Conservation (phyloP, 2,113 vertebrate species). For the Equus quagga region DNA sequence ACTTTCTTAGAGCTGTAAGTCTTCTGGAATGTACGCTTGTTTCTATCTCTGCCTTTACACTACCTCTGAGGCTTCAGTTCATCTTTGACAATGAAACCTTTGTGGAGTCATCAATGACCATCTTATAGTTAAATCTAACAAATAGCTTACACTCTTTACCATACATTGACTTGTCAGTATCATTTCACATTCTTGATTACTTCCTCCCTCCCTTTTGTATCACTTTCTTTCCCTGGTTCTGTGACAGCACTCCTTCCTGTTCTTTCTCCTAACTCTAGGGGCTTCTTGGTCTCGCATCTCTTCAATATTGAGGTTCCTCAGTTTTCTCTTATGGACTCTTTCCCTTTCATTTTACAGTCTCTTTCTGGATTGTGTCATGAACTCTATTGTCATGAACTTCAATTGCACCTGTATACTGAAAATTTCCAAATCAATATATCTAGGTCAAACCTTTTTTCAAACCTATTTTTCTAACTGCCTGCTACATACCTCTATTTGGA, state of each 20-base stretch:
- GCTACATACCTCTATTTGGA: slow-evolving; percentile 9
- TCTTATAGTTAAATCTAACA: background rate
- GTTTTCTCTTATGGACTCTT: background rate
- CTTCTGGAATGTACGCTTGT: background rate
- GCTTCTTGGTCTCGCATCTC: background rate
- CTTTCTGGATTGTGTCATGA: background rate
- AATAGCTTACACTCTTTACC: background rate
- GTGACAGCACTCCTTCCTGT: background rate
- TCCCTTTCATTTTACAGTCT: background rate
- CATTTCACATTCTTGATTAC: background rate
- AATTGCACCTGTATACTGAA: background rate
- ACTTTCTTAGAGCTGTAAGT: background rate
- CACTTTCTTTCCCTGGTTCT: background rate
- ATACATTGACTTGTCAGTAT: background rate
- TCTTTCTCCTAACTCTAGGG: background rate
- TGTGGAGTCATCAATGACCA: background rate
- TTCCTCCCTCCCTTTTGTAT: background rate
- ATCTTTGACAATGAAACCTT: background rate
- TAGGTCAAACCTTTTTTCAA: background rate
- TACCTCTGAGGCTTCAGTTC: background rate
- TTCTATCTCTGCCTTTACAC: background rate
- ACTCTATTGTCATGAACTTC: background rate
- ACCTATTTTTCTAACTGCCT: background rate
- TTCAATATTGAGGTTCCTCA: background rate
- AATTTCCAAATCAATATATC: slow-evolving; percentile 21